Base-by-base conservation (phyloP, 2,113 vertebrate genomes). In the Odontesthes bonariensis region DNA sequence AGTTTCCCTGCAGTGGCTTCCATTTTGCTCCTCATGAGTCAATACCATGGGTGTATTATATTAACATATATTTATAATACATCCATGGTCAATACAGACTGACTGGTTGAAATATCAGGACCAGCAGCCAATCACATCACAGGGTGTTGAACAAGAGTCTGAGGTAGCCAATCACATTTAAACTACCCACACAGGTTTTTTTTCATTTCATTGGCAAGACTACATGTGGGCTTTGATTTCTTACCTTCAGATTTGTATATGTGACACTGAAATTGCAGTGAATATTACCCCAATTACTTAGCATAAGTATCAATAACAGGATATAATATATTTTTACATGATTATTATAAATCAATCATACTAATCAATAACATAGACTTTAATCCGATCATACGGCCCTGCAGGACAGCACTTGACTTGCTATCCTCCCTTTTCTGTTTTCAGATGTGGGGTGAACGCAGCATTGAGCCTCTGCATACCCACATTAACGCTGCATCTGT, bases 361-460 rank as follows among this genome's bases (percentile, higher is more conserved):
- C 35, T 38, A 38, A 38, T 38, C 35, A 38, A 38, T 3, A 8
- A 38, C 35, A 38, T 38, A 38, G 35, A 59, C 35, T 69, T 69
- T 22, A 58, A 58, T 35, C 54, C 33, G 46, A 58, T 57, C 10
- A n/a, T 27, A 23, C 67, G 58, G 42, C 38, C 51, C 40, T 55
- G 40, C 16, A n/a, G 54, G 27, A 10, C 10, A 38, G 5, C 2
- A 38, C 35, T 8, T 38, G 35, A 10, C 35, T 38, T 27, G 27
- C 27, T 27, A 69, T 40, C 57, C 13, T 47, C 22, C 46, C 14
- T 35, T 44, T 57, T 8, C 0, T 2, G 7, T 17, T 1, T 1
- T 10, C 11, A 40, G 70, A 70, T 46, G 9, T 44, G 51, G 54
- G 27, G n/a, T 77, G 76, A 80, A 69, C 13, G 59, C 76, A 81